Evolutionary conservation across 2,888 invertebrate species (phyloP).

Genomic region (Tholera decimalis): DNA sequence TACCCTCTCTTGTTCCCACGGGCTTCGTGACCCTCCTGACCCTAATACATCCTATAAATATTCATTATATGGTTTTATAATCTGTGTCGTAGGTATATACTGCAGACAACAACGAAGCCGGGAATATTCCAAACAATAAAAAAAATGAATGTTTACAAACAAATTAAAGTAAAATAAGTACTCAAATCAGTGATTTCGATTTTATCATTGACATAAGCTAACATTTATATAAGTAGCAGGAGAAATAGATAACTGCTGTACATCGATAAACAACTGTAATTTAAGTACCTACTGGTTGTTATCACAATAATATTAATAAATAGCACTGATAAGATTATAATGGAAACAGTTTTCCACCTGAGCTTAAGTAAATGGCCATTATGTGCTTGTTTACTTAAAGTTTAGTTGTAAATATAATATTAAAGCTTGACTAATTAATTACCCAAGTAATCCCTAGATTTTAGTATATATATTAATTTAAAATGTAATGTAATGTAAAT

Average conservation of each 20-base stretch:
- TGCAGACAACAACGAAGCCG: not conserved
- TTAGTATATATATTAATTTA: not conserved
- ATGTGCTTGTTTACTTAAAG: conserved; percentile 9
- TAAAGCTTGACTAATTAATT: not conserved
- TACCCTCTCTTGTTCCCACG: not conserved
- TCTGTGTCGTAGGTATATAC: not conserved
- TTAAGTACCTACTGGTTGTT: conserved; percentile 23
- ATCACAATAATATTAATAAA: conserved; percentile 53
- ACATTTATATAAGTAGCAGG: conserved; percentile 33
- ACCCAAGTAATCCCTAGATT: not conserved
- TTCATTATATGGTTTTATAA: not conserved
- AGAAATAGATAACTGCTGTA: conserved; percentile 38
- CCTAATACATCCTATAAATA: not conserved
- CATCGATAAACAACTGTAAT: conserved; percentile 44
- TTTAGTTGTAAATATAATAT: conserved; percentile 9
- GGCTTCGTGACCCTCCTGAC: not conserved
- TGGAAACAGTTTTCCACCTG: conserved; percentile 33
- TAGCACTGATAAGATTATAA: conserved; percentile 51
- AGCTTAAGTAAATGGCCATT: conserved; percentile 26
- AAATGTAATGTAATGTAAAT: too few relatives aligned
- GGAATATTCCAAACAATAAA: not conserved
- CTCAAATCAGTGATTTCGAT: conserved; percentile 33
- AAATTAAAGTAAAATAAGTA: conserved; percentile 12
- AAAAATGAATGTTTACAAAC: conserved; percentile 32
- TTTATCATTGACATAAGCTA: conserved; percentile 38